Evolutionary conservation across 2,888 invertebrate genomes (phyloP).

Genomic region (Troides aeacus): DNA sequence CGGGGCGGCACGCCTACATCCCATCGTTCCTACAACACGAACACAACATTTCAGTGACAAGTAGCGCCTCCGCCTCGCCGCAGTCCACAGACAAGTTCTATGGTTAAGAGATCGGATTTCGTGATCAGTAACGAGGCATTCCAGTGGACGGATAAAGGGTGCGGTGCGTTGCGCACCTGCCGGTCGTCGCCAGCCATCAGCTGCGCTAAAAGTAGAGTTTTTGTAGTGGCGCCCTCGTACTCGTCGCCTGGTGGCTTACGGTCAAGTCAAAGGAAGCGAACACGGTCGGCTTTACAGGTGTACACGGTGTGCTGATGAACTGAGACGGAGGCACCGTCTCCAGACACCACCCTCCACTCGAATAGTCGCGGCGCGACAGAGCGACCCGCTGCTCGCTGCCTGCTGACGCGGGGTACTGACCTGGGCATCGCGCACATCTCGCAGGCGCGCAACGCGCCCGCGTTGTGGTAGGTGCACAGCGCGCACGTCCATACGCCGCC

Average conservation of each 20-base stretch:
- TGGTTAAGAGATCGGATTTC: too few species aligned
- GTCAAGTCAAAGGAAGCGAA: too few species aligned
- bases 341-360: too few species aligned
- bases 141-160: background rate
- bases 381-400: background rate
- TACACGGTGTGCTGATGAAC: too few species aligned
- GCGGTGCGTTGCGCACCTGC: background rate
- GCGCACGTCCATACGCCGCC: conserved; percentile 90
- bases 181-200: too few species aligned
- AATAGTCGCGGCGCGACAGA: background rate
- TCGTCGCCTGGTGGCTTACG: too few species aligned
- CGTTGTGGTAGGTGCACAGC: conserved; percentile 96
- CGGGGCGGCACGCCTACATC: conserved; percentile 17
- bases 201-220: too few species aligned
- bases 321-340: too few species aligned
- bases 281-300: too few species aligned
- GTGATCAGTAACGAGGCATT: background rate
- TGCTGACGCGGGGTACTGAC: conserved; percentile 43
- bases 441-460: conserved; percentile 86
- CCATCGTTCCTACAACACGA: conserved; percentile 22
- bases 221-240: too few species aligned
- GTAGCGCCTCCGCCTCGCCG: background rate
- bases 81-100: too few species aligned
- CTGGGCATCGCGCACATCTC: conserved; percentile 96
- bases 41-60: background rate